Base-by-base conservation (phyloP, 2,888 invertebrate genomes). In the Pelosia muscerda region DNA sequence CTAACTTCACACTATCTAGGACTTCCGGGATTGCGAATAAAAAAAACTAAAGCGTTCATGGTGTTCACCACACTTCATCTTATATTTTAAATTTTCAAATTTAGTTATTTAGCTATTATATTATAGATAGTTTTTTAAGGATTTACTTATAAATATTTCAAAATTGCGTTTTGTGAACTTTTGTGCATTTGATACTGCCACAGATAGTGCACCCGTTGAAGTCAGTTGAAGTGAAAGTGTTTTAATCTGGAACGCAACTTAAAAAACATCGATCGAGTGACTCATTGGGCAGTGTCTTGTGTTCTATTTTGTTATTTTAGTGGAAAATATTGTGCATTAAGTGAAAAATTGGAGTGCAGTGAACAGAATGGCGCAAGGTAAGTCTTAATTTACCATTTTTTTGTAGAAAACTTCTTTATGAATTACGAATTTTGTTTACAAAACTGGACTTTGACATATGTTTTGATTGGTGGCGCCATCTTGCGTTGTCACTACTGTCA, bases 341-440 rank as follows among this genome's bases (percentile, higher is more conserved):
- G 64, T 22, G 74, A 68, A 69, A 71, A 72, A 70, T 69, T 73
- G 73, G 69, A 72, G 71, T 74, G 56, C 49, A 73, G 54, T 60
- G 69, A 78, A 70, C 65, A 82, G 63, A 78, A 94, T 94, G 94
- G 86, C 92, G 38, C 90, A 87, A 77, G 93, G 94, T 94, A 87
- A 84, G 93, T 88, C 64, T 58, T 74, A 67, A 71, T 69, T 62
- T 56, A 23, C 61, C 71, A 61, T 66, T 77, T 76, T n/a, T 64
- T 66, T 64, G 56, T 11, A 15, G 23, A 1, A 22, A 2, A 11
- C 55, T n/a, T 10, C n/a, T n/a, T 15, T 22, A 34, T 22, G 10
- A 38, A 31, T 19, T n/a, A 25, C 53, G 25, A 61, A 73, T 64
- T 66, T 77, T 86, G 83, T 85, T 84, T 85, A 84, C 76, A 78